Conservation (phyloP, 1,140 invertebrate species). For the Penaeus vannamei region DNA sequence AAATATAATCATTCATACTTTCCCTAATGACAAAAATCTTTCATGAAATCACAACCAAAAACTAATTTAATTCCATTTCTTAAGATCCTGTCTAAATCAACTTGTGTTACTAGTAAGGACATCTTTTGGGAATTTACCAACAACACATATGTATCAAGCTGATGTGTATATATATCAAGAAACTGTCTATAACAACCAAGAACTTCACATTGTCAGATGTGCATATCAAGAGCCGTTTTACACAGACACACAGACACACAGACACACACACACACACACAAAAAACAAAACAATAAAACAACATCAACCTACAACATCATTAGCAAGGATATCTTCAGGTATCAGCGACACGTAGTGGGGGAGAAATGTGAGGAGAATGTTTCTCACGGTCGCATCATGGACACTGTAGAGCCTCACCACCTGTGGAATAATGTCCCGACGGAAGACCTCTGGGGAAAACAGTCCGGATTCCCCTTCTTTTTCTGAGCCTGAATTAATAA, state of each 20-base stretch:
- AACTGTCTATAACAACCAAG: too few relatives aligned
- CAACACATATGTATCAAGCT: too few relatives aligned
- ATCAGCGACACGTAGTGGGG: constrained; percentile 47
- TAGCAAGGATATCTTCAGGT: constrained; percentile 29
- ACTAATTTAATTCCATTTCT: too few relatives aligned
- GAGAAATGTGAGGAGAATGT: constrained; percentile 43
- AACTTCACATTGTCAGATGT: too few relatives aligned
- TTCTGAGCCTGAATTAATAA: background rate
- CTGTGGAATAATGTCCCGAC: constrained; percentile 51
- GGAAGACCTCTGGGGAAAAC: constrained; percentile 44
- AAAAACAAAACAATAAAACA: background rate
- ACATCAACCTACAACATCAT: constrained; percentile 46
- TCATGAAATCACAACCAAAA: too few relatives aligned
- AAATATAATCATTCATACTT: too few relatives aligned
- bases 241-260: background rate
- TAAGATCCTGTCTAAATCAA: too few relatives aligned
- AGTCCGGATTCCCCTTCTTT: constrained; percentile 15
- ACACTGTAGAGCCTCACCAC: constrained; percentile 44
- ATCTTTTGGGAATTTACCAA: too few relatives aligned
- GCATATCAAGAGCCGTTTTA: too few relatives aligned
- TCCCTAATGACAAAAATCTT: too few relatives aligned
- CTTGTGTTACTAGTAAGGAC: too few relatives aligned
- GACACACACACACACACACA: background rate
- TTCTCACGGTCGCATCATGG: constrained; percentile 53
- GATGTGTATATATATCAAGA: too few relatives aligned